These are phyloP conservation scores for Platysternon megacephalum DNA, from an alignment of 2,113 vertebrate genomes.

Conservation along the genomic window DNA sequence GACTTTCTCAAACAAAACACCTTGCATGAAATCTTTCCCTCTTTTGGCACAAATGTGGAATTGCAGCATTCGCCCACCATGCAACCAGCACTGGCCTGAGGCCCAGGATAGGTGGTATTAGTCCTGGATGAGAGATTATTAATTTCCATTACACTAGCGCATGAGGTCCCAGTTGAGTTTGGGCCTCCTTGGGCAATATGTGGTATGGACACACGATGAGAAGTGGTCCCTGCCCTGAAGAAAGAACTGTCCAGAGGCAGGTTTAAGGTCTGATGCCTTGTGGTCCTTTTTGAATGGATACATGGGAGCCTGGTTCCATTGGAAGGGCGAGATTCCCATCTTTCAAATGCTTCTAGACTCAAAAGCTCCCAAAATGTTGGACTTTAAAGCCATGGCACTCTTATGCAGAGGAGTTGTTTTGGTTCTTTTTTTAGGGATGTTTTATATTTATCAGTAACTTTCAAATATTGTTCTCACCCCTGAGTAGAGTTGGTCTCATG, in stretches of 20 bases:
- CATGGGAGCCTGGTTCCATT: neutral
- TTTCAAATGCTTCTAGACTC: neutral
- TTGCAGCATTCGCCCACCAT: neutral
- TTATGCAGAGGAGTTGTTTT: neutral
- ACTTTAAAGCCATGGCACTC: neutral
- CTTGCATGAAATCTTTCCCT: neutral
- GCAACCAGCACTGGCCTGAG: neutral
- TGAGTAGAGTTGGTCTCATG: neutral
- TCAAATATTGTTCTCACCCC: neutral
- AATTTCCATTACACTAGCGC: neutral
- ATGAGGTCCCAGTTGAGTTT: neutral
- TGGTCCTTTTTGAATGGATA: neutral
- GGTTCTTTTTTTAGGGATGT: neutral
- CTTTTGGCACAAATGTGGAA: neutral
- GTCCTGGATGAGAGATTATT: neutral
- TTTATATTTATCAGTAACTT: neutral
- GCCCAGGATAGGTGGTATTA: neutral
- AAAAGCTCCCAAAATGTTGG: neutral
- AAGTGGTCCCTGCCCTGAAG: neutral
- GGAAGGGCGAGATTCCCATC: neutral
- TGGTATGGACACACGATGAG: neutral
- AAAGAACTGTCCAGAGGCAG: neutral
- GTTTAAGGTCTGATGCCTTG: neutral
- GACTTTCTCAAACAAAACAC: neutral
- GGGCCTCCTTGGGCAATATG: neutral